Evolutionary conservation across 2,888 invertebrate species (phyloP), one percentile per base, ranked within the genome.

Genomic region (Acanthosepion pharaonis): DNA sequence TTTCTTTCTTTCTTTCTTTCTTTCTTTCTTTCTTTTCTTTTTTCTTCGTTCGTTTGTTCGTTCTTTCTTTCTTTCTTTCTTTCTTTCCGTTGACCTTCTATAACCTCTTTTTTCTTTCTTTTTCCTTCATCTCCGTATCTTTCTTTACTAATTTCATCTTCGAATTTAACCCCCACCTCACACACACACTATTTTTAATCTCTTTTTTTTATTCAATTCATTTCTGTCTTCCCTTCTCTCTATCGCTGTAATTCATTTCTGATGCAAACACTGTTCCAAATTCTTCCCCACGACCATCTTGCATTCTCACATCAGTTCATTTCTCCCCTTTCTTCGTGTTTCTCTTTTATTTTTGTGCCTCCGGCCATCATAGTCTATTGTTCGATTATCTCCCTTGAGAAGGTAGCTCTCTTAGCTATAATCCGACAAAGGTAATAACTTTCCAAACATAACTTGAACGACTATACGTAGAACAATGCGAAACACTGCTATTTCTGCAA

Each of bases 361-460:
- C 28, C n/a, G 20, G 78, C 78, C 28, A 78, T 15, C n/a, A 78
- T n/a, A n/a, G 9, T 78, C 78, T 78, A 78, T 78, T 78, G 78
- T 78, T 78, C 78, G 78, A 78, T 78, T 78, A 78, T 78, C 78
- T 78, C 78, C 78, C 78, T n/a, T 78, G 78, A 78, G 78, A 78
- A n/a, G n/a, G 78, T 78, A 78, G 11, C 78, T 78, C 78, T 78
- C 78, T n/a, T 78, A 78, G 78, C 78, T 78, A 78, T 78, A 78
- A 78, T 9, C 28, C 78, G n/a, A n/a, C n/a, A 1, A 28, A 78
- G 78, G n/a, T 78, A 78, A 78, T 78, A 78, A 78, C 78, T 78
- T 78, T 78, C 78, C 78, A 0, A 78, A 78, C 78, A 78, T 78
- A n/a, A n/a, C 78, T 78, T n/a, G 78, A n/a, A 78, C n/a, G 18